Base-by-base conservation (phyloP, 92 coral and sea anemone species). In the Porites evermanni region DNA sequence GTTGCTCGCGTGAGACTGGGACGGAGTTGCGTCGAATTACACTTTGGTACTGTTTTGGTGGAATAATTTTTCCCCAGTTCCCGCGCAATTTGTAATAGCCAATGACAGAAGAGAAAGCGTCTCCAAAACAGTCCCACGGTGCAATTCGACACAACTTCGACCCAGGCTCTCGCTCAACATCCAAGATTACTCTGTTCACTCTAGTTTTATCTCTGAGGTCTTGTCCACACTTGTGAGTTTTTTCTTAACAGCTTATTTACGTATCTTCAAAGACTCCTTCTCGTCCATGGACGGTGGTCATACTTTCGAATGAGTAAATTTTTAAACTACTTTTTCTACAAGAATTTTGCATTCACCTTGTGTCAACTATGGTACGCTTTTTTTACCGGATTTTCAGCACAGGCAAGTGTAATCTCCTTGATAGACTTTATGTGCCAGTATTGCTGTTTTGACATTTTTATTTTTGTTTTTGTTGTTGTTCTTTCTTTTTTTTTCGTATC, bases 241-340 rank as follows among this genome's bases (percentile, higher is more conserved):
- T 70, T 79, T 66, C 85, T 81, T 81, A 70, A 56, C 56, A 54
- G 10, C 54, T 67, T 81, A 50, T 64, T 51, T 87, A 96, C 82
- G 67, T 97, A 87, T 89, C 95, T 97, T 70, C 94, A 97, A 83
- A 90, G 96, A 66, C 87, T 97, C 75, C 91, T 97, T 44, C 83
- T 97, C 38, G 98, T 93, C n/a, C 99, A 97, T 87, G 99, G 99
- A 60, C 99, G 99, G 89, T 97, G 99, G 99, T 97, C 99, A 89
- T 97, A 97, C 95, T 93, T 97, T 98, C 92, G 98, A 80, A 97
- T 97, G 98, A 92, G 97, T 80, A 97, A 97, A 90, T 97, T 97
- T 95, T 90, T 97, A 82, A 95, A 94, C 90, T 97, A 97, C 86
- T 97, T 97, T 91, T 97, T 97, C 95, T 97, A 97, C 93, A 97